Percentiles rank a stretch among this genome's conserved stretches.
Conservation (phyloP, 2,888 invertebrate genomes). For the Drosophila paranaensis region DNA sequence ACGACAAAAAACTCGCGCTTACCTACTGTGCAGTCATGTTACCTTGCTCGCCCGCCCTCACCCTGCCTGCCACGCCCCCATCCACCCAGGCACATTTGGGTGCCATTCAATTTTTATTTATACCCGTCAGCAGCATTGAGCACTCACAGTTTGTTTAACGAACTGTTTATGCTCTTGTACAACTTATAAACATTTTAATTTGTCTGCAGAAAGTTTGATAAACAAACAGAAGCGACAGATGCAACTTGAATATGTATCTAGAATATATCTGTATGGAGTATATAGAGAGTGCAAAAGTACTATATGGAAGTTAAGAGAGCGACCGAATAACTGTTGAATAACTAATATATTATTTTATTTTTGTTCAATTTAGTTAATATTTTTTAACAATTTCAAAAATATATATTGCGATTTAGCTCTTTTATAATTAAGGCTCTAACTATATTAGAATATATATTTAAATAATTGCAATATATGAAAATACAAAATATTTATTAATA, state of each 20-base stretch:
- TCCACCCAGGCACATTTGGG: background rate
- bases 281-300: background rate
- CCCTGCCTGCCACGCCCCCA: constrained; percentile 5
- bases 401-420: too few relatives aligned
- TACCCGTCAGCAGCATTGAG: background rate
- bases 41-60: background rate
- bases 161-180: constrained; percentile 19
- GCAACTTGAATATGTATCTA: background rate
- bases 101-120: constrained; percentile 27
- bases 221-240: background rate
- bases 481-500: too few relatives aligned
- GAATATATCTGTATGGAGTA: background rate
- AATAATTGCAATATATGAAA: too few relatives aligned
- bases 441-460: too few relatives aligned
- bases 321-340: too few relatives aligned
- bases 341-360: too few relatives aligned
- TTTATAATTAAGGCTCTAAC: too few relatives aligned
- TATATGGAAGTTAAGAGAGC: background rate
- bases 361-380: too few relatives aligned
- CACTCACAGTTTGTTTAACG: constrained; percentile 4
- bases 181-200: background rate
- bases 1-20: constrained; percentile 55
- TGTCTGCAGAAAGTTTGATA: background rate
- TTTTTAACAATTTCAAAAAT: too few relatives aligned
- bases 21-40: constrained; percentile 11